Percentiles rank a stretch among this genome's conserved stretches.
phyloP scores from a whole-genome alignment of 2,888 invertebrate genomes.

The Hypercompe scribonia region DNA sequence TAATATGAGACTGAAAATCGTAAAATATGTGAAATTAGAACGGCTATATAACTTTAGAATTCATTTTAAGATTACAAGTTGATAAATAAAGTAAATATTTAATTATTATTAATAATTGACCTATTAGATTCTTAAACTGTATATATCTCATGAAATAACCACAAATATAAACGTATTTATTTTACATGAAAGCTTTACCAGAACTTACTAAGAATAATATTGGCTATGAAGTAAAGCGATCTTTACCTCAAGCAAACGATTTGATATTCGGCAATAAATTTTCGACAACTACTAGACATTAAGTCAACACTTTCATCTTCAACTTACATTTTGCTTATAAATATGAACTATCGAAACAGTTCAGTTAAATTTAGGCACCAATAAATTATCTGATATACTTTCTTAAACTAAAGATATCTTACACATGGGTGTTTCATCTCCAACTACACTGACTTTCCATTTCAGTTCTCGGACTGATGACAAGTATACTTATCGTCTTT shows the following conservation, averaged over 20 bases:
- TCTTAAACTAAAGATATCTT: too few relatives aligned
- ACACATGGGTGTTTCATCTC: too few relatives aligned
- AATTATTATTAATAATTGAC: not conserved
- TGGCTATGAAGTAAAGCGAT: constrained; percentile 9
- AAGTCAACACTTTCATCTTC: constrained; percentile 5
- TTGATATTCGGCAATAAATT: constrained; percentile 8
- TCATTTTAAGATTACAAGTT: too few relatives aligned
- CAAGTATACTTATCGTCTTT: too few relatives aligned
- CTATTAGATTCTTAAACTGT: not conserved
- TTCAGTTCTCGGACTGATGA: too few relatives aligned
- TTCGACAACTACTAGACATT: not conserved
- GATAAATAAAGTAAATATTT: not conserved
- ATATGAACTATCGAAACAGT: constrained; percentile 2
- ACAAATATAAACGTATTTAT: not conserved
- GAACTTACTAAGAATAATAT: constrained; percentile 10
- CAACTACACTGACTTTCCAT: too few relatives aligned
- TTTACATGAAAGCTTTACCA: not conserved
- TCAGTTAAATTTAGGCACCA: not conserved
- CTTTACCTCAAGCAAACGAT: not conserved
- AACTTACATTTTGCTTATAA: not conserved
- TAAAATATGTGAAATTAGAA: not conserved
- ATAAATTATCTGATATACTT: too few relatives aligned
- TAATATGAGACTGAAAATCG: not conserved
- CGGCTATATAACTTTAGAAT: too few relatives aligned
- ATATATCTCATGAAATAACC: not conserved